These are phyloP conservation scores for Caenorhabditis sp. DNA, from an alignment of 2,888 invertebrate species.

Conservation along the genomic window DNA sequence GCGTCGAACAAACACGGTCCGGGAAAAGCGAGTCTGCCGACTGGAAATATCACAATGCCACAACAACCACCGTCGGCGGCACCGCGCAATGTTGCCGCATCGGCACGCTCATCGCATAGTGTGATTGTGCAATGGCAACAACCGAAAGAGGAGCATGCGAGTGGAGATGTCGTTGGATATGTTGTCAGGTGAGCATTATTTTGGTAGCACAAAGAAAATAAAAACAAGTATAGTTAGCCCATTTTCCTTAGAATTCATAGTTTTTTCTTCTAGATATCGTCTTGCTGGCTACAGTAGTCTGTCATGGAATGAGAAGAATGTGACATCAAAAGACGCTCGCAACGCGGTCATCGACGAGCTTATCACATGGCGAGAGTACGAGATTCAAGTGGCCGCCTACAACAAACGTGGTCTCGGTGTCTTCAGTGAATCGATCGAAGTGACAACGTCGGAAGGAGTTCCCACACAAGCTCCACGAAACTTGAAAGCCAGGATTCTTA, in stretches of 20 bases:
- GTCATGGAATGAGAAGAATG: slow-evolving; percentile 89
- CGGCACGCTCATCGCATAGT: slow-evolving; percentile 90
- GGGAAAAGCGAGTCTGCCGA: slow-evolving; percentile 79
- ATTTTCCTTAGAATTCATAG: too few relatives aligned
- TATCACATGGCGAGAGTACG: slow-evolving; percentile 96
- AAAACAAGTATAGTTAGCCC: too few relatives aligned
- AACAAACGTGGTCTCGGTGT: slow-evolving; percentile 95
- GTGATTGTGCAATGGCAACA: slow-evolving; percentile 96
- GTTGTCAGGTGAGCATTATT: slow-evolving; percentile 76
- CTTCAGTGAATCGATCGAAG: slow-evolving; percentile 87
- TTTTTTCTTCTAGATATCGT: slow-evolving; percentile 72
- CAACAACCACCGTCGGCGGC: slow-evolving; percentile 93
- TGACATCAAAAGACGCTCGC: slow-evolving; percentile 75
- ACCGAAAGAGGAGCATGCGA: slow-evolving; percentile 90
- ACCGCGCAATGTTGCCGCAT: slow-evolving; percentile 90
- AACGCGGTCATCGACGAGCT: slow-evolving; percentile 87
- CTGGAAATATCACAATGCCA: slow-evolving; percentile 84
- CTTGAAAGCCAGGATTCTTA: slow-evolving; percentile 81
- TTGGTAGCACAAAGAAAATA: too few relatives aligned
- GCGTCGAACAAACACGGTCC: slow-evolving; percentile 82
- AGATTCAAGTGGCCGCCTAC: slow-evolving; percentile 90
- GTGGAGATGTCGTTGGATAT: slow-evolving; percentile 92
- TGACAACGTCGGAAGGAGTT: slow-evolving; percentile 93
- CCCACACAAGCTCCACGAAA: slow-evolving; percentile 90
- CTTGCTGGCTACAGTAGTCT: slow-evolving; percentile 88